A percentile compares a stretch with the other conserved stretches of the same genome.
phyloP scores from a whole-genome alignment of 2,888 invertebrate genomes.

The Tipula helvola region DNA sequence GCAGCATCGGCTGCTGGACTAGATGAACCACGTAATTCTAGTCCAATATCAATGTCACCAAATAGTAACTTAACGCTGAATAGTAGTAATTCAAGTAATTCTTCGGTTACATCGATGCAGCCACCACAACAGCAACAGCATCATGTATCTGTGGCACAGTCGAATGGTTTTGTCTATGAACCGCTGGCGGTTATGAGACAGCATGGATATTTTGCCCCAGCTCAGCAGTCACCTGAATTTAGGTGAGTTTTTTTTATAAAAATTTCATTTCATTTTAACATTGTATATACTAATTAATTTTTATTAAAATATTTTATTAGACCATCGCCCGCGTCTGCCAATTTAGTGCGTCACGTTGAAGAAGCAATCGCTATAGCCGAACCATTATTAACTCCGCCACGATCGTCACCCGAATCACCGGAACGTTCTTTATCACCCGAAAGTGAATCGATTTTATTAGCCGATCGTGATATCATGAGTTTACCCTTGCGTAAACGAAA shows the following conservation, averaged over 20 bases:
- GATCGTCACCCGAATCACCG: slow-evolving; percentile 41
- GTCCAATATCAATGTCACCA: neutral
- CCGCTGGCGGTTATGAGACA: slow-evolving; percentile 20
- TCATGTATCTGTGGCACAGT: slow-evolving; percentile 12
- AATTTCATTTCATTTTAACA: neutral
- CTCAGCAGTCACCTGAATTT: slow-evolving; percentile 32
- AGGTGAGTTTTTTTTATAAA: slow-evolving; percentile 24
- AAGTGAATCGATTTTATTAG: slow-evolving; percentile 39
- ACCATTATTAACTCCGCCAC: slow-evolving; percentile 43
- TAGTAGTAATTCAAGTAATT: neutral
- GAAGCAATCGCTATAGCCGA: slow-evolving; percentile 45
- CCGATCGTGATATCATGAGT: slow-evolving; percentile 46
- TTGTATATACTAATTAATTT: neutral
- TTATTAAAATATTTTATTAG: slow-evolving; percentile 11
- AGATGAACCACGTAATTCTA: slow-evolving; percentile 11
- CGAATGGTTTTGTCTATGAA: slow-evolving; percentile 19
- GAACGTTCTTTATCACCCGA: slow-evolving; percentile 42
- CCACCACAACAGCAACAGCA: slow-evolving; percentile 19
- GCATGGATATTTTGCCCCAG: slow-evolving; percentile 25
- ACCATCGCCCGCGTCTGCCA: slow-evolving; percentile 35
- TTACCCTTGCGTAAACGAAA: slow-evolving; percentile 70
- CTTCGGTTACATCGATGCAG: slow-evolving; percentile 4
- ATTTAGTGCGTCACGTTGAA: slow-evolving; percentile 48
- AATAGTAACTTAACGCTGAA: neutral
- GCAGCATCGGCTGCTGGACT: slow-evolving; percentile 12